Percentiles rank a stretch among this genome's conserved stretches.
phyloP scores from a whole-genome alignment of 2,113 vertebrate species.

The Pterocles orientalis region DNA sequence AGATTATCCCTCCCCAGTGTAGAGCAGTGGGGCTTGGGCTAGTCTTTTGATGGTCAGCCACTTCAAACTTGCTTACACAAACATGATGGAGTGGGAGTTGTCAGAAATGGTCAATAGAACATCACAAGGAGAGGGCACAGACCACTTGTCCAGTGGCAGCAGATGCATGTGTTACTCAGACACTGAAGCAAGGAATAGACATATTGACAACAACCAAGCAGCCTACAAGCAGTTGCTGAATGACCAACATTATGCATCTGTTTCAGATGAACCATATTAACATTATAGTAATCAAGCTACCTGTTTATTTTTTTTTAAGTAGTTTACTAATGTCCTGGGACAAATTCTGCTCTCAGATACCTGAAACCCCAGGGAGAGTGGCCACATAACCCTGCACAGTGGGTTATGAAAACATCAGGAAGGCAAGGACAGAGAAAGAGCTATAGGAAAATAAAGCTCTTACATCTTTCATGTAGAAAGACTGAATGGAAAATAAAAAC shows the following conservation, averaged over 20 bases:
- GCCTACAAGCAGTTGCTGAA: neutral
- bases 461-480: neutral
- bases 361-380: neutral
- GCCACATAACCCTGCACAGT: neutral
- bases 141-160: neutral
- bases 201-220: neutral
- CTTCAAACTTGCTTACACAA: constrained; percentile 35
- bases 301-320: neutral
- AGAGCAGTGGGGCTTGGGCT: neutral
- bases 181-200: neutral
- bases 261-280: neutral
- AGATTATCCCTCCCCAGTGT: neutral
- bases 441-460: neutral
- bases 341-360: neutral
- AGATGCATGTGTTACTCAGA: neutral
- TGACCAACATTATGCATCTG: neutral
- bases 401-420: neutral
- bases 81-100: neutral
- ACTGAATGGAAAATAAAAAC: neutral
- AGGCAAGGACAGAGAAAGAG: neutral
- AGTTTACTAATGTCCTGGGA: neutral
- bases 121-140: neutral
- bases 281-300: neutral
- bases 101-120: constrained; percentile 45
- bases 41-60: neutral